These are phyloP conservation scores for Centropus unirufus DNA, from an alignment of 2,113 vertebrate species.

Conservation along the genomic window DNA sequence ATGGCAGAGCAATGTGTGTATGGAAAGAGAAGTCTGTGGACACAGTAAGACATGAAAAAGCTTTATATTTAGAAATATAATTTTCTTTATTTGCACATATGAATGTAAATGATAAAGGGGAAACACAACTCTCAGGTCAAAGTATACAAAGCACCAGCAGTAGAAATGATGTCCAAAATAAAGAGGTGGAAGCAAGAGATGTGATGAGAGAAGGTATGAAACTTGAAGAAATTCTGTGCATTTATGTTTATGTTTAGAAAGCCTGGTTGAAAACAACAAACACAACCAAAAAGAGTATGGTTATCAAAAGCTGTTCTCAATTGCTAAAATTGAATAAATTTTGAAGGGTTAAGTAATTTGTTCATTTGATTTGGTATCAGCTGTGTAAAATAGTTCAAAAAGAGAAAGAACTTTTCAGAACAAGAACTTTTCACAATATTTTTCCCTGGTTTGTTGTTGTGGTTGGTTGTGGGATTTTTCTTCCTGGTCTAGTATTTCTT, in stretches of 20 bases:
- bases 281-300: background rate
- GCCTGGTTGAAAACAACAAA: background rate
- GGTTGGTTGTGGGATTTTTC: no score
- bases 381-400: background rate
- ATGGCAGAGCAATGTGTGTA: background rate
- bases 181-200: background rate
- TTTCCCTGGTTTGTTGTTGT: background rate
- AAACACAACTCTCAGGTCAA: background rate
- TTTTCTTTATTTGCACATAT: background rate
- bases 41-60: background rate
- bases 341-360: background rate
- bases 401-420: background rate
- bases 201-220: background rate
- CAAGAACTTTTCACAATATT: background rate
- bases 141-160: background rate
- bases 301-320: background rate
- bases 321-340: background rate
- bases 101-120: background rate
- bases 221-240: background rate
- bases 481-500: background rate
- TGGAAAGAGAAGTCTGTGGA: background rate
- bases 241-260: background rate
- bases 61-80: background rate
- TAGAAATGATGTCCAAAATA: background rate
- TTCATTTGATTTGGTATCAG: background rate